phyloP scores from a whole-genome alignment of 2,797 vertebrate species.

The Pogoniulus pusillus region DNA sequence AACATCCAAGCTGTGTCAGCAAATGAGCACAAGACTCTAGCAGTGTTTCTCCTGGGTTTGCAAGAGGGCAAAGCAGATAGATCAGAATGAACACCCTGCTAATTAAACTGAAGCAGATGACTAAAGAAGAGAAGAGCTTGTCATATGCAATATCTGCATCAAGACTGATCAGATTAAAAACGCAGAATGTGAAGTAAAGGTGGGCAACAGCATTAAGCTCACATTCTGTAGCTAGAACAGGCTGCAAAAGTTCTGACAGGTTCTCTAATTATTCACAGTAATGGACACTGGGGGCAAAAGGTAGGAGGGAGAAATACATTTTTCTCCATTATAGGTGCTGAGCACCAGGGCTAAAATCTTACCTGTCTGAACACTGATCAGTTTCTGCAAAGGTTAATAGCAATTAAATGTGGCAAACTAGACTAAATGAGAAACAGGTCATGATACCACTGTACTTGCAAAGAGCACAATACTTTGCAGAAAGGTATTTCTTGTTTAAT shows the following conservation, averaged over 20 bases:
- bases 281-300: conserved; percentile 79
- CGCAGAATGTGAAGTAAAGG: conserved; percentile 78
- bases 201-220: conserved; percentile 72
- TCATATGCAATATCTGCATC: conserved; percentile 74
- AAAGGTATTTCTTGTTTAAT: conserved; percentile 72
- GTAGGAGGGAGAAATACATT: conserved; percentile 77
- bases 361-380: conserved; percentile 86
- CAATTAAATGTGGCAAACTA: conserved; percentile 89
- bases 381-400: conserved; percentile 90
- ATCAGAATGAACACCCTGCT: conserved; percentile 79
- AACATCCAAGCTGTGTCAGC: conserved; percentile 77
- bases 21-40: conserved; percentile 78
- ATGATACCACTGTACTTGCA: conserved; percentile 77
- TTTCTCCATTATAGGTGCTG: conserved; percentile 80
- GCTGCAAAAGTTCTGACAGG: conserved; percentile 79
- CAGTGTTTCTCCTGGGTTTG: conserved; percentile 73
- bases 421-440: conserved; percentile 83
- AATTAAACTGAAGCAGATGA: conserved; percentile 81
- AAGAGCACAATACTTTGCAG: conserved; percentile 74
- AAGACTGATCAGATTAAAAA: conserved; percentile 77
- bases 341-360: conserved; percentile 82
- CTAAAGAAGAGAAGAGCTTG: conserved; percentile 72
- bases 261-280: conserved; percentile 83
- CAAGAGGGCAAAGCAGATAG: conserved; percentile 79
- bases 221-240: conserved; percentile 69